Evolutionary conservation across 2,113 vertebrate genomes (phyloP).

Genomic region (Cololabis saira): DNA sequence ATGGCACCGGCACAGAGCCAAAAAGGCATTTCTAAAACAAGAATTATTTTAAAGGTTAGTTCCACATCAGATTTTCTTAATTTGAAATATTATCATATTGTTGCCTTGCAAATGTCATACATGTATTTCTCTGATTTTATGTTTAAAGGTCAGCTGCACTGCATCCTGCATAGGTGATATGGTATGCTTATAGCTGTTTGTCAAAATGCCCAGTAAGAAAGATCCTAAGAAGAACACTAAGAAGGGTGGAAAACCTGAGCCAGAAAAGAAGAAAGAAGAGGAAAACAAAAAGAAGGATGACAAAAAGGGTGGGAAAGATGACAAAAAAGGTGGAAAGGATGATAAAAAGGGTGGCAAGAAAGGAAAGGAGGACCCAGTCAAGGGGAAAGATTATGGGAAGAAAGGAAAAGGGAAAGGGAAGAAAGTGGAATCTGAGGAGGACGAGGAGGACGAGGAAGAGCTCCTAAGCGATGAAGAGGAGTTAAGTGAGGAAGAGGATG

Average conservation of each 20-base stretch:
- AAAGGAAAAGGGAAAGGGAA: slow-evolving; percentile 85
- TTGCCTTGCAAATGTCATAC: background rate
- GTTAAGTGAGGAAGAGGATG: slow-evolving; percentile 73
- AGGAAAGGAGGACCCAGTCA: slow-evolving; percentile 75
- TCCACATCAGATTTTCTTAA: background rate
- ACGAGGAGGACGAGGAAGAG: slow-evolving; percentile 74
- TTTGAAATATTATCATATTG: background rate
- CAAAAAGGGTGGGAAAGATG: slow-evolving; percentile 74
- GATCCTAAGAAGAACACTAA: slow-evolving; percentile 78
- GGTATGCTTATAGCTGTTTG: slow-evolving; percentile 67
- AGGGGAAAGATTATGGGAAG: slow-evolving; percentile 80
- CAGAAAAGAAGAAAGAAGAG: slow-evolving; percentile 75
- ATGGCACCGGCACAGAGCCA: slow-evolving; percentile 24
- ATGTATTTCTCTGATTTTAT: slow-evolving; percentile 67
- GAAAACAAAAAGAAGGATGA: slow-evolving; percentile 78
- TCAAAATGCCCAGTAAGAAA: slow-evolving; percentile 86
- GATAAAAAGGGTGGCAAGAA: slow-evolving; percentile 78
- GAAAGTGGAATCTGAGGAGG: slow-evolving; percentile 83
- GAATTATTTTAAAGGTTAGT: slow-evolving; percentile 55
- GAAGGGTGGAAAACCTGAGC: slow-evolving; percentile 73
- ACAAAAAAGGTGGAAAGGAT: slow-evolving; percentile 68
- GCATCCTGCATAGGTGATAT: slow-evolving; percentile 46
- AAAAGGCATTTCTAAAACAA: slow-evolving; percentile 47
- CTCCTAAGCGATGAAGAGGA: slow-evolving; percentile 72
- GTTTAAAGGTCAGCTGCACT: slow-evolving; percentile 52